A percentile compares a stretch with the other conserved stretches of the same genome.
phyloP scores from a whole-genome alignment of 2,113 vertebrate species.

The Boleophthalmus pectinirostris region DNA sequence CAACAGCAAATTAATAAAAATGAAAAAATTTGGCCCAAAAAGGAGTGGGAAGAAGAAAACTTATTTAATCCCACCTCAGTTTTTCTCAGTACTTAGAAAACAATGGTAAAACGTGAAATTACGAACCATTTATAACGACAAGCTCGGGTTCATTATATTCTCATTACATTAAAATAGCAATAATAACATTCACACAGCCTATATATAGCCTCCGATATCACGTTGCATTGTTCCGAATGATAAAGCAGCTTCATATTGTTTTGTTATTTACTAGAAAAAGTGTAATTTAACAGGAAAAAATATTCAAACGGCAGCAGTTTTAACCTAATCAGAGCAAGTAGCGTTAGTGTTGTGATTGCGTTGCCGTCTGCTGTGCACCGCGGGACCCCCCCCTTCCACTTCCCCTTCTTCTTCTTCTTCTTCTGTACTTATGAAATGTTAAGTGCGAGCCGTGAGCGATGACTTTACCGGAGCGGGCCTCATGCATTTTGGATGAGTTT shows the following conservation, averaged over 20 bases:
- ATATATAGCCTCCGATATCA: not conserved
- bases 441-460: not conserved
- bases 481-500: slow-evolving; percentile 12
- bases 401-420: no score
- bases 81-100: no score
- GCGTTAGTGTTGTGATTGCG: not conserved
- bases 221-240: not conserved
- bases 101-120: no score
- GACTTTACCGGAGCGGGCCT: not conserved
- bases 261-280: not conserved
- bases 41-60: no score
- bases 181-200: no score
- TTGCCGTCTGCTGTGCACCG: not conserved
- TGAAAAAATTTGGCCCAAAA: no score
- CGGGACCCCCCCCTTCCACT: not conserved
- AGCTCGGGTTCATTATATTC: no score
- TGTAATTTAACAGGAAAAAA: not conserved
- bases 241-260: not conserved
- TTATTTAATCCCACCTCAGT: no score
- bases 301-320: not conserved
- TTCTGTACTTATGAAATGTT: slow-evolving; percentile 2
- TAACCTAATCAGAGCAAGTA: not conserved
- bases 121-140: no score
- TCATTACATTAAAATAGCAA: no score
- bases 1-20: no score